Evolutionary conservation across 2,888 invertebrate species (phyloP).

Genomic region (Ophion ventricosus): DNA sequence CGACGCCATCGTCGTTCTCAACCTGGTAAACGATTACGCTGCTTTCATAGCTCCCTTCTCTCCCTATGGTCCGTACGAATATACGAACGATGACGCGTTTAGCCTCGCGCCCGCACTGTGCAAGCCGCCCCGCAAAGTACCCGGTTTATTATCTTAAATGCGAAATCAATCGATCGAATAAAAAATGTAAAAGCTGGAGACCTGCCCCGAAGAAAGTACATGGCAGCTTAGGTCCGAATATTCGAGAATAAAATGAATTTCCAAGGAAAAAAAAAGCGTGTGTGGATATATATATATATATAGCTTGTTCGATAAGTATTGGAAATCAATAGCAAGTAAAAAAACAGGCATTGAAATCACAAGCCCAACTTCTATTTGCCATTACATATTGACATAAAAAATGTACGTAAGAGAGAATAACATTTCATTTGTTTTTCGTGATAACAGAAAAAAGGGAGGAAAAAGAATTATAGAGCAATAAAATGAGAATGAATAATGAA

Average conservation of each 20-base stretch:
- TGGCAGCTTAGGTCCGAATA: neutral
- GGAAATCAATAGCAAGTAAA: slow-evolving; percentile 8
- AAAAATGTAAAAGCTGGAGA: slow-evolving; percentile 1
- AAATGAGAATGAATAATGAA: too few relatives aligned
- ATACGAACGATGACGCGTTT: slow-evolving; percentile 30
- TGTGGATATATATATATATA: neutral
- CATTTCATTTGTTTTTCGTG: too few relatives aligned
- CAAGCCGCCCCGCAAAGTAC: slow-evolving; percentile 31
- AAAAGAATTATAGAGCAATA: too few relatives aligned
- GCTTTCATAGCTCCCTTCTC: slow-evolving; percentile 15
- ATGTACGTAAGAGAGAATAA: neutral
- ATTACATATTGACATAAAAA: neutral
- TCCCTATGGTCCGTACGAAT: slow-evolving; percentile 6
- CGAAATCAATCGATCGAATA: slow-evolving; percentile 47
- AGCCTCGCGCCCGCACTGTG: slow-evolving; percentile 18
- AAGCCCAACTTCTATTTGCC: neutral
- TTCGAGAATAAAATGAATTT: slow-evolving; percentile 13
- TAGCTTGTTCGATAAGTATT: slow-evolving; percentile 11
- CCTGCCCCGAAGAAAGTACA: neutral
- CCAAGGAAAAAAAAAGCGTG: neutral
- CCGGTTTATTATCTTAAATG: slow-evolving; percentile 54
- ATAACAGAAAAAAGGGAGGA: too few relatives aligned
- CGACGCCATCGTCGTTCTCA: slow-evolving; percentile 61
- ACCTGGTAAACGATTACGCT: slow-evolving; percentile 57
- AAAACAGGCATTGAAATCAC: neutral